Conservation (phyloP, 2,888 invertebrate species). For the Plutella xylostella region DNA sequence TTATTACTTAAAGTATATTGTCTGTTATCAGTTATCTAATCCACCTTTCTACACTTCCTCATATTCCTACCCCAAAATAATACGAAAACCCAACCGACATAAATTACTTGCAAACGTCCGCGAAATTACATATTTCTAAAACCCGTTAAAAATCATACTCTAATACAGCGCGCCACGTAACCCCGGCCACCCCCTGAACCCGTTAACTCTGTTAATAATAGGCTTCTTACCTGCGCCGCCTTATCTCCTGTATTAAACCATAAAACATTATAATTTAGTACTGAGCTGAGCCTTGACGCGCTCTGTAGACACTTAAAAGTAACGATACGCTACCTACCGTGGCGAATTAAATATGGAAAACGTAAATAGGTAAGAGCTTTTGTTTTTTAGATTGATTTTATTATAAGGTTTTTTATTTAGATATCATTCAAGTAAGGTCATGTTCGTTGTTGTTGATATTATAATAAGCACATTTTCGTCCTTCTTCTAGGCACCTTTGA, state of each 20-base stretch:
- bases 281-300: conserved; percentile 22
- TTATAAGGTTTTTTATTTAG: background rate
- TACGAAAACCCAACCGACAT: too few species aligned
- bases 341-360: background rate
- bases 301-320: conserved; percentile 64
- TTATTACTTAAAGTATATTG: too few species aligned
- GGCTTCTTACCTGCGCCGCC: conserved; percentile 52
- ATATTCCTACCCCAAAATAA: too few species aligned
- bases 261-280: conserved; percentile 69
- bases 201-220: conserved; percentile 64
- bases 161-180: conserved; percentile 14
- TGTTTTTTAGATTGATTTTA: too few species aligned
- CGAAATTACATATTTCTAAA: conserved; percentile 39
- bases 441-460: too few species aligned
- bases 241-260: conserved; percentile 70
- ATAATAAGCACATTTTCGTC: background rate
- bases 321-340: conserved; percentile 42
- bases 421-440: background rate
- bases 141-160: conserved; percentile 48
- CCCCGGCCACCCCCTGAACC: conserved; percentile 25
- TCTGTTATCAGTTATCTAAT: too few species aligned
- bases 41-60: too few species aligned
- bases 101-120: conserved; percentile 45
- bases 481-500: background rate
- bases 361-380: conserved; percentile 4